Conservation (phyloP, 2,113 vertebrate species). For the Camarhynchus parvulus region DNA sequence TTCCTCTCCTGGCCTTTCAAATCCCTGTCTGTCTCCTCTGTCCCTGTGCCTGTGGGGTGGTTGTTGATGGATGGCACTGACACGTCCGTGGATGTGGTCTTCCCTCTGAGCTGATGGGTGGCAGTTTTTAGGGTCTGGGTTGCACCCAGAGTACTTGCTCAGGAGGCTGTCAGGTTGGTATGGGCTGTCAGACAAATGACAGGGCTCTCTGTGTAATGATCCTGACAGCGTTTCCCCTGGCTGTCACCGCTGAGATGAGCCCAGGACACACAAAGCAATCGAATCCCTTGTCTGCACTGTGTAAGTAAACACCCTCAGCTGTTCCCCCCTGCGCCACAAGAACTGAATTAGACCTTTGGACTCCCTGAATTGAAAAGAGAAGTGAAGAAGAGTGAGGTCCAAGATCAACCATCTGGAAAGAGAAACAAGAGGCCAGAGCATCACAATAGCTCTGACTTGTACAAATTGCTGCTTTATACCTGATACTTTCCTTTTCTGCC, state of each 20-base stretch:
- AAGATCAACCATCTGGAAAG: not conserved
- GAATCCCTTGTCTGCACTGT: not conserved
- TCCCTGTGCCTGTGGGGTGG: not conserved
- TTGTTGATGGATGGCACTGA: not conserved
- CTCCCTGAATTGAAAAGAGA: not conserved
- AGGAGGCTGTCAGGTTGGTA: not conserved
- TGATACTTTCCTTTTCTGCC: not conserved
- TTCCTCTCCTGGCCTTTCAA: not conserved
- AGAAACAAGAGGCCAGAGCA: not conserved
- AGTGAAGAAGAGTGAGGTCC: not conserved
- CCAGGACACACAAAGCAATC: not conserved
- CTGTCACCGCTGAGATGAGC: not conserved
- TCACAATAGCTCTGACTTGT: not conserved
- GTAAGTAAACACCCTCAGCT: not conserved
- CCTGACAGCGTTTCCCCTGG: not conserved
- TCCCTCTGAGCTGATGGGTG: not conserved
- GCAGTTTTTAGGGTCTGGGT: not conserved
- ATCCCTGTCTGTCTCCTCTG: not conserved
- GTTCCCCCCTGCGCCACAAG: not conserved
- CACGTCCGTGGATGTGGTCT: rapidly evolving
- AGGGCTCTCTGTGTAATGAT: not conserved
- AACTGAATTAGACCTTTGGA: not conserved
- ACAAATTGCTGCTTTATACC: not conserved
- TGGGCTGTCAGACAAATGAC: not conserved
- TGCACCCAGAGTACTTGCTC: not conserved